Evolutionary conservation across 1,140 invertebrate genomes (phyloP).

Genomic region (Physella acuta): DNA sequence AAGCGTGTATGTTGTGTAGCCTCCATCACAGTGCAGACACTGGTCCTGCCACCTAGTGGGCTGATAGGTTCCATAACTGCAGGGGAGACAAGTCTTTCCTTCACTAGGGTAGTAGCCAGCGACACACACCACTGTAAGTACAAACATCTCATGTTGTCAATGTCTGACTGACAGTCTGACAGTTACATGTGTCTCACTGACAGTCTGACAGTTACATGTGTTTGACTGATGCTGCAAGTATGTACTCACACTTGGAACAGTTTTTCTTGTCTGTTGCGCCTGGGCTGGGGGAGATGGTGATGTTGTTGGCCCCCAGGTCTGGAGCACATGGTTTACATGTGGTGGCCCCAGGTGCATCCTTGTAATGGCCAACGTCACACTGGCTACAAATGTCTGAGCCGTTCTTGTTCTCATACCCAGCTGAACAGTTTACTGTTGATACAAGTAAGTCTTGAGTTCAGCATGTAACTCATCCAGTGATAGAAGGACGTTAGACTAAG

Average conservation of each 20-base stretch:
- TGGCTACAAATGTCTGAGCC: constrained; percentile 15
- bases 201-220: background rate
- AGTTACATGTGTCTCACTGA: background rate
- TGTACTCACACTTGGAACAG: constrained; percentile 17
- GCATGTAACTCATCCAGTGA: too few species aligned
- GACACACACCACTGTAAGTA: constrained; percentile 16
- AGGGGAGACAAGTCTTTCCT: constrained; percentile 1
- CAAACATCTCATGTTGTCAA: background rate
- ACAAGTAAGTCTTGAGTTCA: too few species aligned
- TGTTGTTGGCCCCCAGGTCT: constrained; percentile 7
- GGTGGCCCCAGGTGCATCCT: constrained; percentile 28
- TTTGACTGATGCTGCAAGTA: background rate
- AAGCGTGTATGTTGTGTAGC: constrained; percentile 6
- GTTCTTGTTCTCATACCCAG: constrained; percentile 31
- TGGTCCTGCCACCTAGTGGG: constrained; percentile 12
- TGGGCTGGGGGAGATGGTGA: background rate
- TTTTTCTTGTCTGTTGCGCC: background rate
- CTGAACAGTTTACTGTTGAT: constrained; percentile 30
- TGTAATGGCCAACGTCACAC: constrained; percentile 34
- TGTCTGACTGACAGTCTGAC: background rate
- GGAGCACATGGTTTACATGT: constrained; percentile 26
- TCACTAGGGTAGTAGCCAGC: constrained; percentile 22
- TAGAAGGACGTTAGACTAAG: too few species aligned
- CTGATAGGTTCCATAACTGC: constrained; percentile 21
- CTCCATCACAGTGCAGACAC: background rate